Conservation (phyloP, 2,113 vertebrate species). For the Plecotus auritus region DNA sequence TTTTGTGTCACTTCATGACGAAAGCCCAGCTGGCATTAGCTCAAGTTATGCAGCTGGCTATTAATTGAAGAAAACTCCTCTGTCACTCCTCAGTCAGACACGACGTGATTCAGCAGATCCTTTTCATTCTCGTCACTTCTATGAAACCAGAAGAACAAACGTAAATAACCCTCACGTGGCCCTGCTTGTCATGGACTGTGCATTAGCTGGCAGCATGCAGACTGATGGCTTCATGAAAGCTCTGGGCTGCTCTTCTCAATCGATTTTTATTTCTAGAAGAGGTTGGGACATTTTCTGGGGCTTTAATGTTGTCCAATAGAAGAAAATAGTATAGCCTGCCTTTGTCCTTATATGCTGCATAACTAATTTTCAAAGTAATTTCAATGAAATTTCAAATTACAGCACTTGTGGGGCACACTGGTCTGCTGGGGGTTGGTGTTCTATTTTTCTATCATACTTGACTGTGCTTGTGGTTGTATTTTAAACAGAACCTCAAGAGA, state of each 20-base stretch:
- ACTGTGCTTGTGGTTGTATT: background rate
- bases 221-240: conserved; percentile 10
- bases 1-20: conserved; percentile 69
- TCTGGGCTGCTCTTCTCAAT: conserved; percentile 28
- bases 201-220: conserved; percentile 26
- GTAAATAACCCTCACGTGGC: conserved; percentile 57
- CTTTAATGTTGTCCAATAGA: background rate
- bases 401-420: accelerated
- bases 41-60: conserved; percentile 78
- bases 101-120: conserved; percentile 72
- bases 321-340: background rate
- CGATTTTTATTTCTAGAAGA: conserved; percentile 57
- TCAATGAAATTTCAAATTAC: background rate
- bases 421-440: background rate
- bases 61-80: conserved; percentile 78
- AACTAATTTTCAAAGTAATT: background rate
- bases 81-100: conserved; percentile 60
- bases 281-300: conserved; percentile 10
- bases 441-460: background rate
- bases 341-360: background rate
- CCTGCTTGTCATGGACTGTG: conserved; percentile 23
- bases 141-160: conserved; percentile 38
- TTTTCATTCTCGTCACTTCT: conserved; percentile 49
- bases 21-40: conserved; percentile 69
- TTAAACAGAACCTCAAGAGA: background rate